These are phyloP conservation scores for Pandemis heparana DNA, from an alignment of 2,888 invertebrate genomes.

Conservation along the genomic window DNA sequence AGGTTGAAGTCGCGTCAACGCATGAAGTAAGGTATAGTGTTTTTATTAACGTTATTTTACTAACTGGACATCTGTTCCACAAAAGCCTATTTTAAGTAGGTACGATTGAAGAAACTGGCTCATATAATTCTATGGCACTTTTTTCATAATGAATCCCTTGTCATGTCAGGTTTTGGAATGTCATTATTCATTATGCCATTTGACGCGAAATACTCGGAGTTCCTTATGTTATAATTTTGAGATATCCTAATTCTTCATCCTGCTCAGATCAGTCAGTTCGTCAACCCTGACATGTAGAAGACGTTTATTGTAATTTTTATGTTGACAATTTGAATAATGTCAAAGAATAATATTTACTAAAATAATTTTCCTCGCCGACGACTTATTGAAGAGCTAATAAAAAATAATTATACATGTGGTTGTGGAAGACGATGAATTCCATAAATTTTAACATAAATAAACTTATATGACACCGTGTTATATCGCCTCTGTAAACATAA, in stretches of 20 bases:
- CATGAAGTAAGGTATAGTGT: no score
- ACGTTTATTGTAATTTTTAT: background rate
- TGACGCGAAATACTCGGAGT: no score
- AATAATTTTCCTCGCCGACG: background rate
- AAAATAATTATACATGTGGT: background rate
- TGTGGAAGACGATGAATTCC: background rate
- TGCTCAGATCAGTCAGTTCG: no score
- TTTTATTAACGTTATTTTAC: no score
- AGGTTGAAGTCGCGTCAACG: no score
- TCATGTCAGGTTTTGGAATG: background rate
- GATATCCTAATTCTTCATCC: no score
- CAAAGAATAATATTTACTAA: background rate
- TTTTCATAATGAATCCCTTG: background rate
- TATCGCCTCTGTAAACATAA: constrained; percentile 16
- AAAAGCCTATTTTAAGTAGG: no score
- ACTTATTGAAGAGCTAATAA: background rate
- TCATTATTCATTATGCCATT: background rate
- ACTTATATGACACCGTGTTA: constrained; percentile 13
- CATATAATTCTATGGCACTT: no score
- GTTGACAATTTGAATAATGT: background rate
- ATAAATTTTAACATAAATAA: background rate
- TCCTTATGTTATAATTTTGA: no score
- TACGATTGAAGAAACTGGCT: background rate
- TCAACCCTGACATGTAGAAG: no score
- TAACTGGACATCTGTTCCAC: no score